Conservation (phyloP, 2,888 invertebrate genomes). For the Zele albiditarsus region DNA sequence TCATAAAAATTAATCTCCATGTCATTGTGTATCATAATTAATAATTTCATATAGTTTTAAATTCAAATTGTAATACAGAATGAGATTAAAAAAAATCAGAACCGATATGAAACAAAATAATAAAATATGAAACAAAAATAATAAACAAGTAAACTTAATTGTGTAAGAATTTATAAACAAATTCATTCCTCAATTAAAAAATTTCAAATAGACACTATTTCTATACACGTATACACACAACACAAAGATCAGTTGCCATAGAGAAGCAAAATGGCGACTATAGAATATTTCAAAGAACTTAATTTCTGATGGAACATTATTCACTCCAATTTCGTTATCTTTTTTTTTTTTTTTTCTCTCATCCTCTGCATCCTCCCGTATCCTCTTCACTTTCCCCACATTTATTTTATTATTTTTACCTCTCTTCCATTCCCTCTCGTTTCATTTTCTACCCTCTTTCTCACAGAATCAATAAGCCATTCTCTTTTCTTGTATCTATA, state of each 20-base stretch:
- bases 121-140: no score
- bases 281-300: constrained; percentile 51
- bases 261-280: constrained; percentile 49
- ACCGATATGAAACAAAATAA: no score
- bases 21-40: no score
- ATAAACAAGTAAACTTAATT: no score
- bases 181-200: no score
- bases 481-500: constrained; percentile 46
- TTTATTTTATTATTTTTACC: constrained; percentile 22
- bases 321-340: constrained; percentile 44
- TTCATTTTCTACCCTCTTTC: constrained; percentile 46
- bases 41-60: no score
- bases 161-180: no score
- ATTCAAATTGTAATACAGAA: no score
- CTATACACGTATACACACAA: constrained; percentile 1
- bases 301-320: constrained; percentile 51
- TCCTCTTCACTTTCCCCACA: neutral
- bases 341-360: neutral
- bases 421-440: constrained; percentile 43
- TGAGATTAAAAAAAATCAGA: no score
- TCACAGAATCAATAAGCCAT: constrained; percentile 59
- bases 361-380: no score
- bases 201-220: no score
- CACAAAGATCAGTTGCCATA: constrained; percentile 48
- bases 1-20: no score